Evolutionary conservation across 2,888 invertebrate genomes (phyloP), one percentile per base, ranked within the genome.

Genomic region (Drosophila kuntzei): DNA sequence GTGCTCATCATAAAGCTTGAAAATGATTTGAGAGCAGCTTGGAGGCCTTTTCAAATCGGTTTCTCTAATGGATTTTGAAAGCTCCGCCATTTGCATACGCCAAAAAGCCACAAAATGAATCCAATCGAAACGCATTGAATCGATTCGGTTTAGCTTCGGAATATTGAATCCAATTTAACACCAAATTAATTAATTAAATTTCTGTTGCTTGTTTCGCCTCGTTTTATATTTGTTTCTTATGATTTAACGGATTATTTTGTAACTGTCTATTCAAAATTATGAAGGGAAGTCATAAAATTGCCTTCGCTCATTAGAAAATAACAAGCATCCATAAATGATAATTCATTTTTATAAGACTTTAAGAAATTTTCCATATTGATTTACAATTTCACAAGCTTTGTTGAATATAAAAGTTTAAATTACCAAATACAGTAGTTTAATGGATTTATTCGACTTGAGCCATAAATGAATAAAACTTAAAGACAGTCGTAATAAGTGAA

Each of bases 41-140:
- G 53, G 77, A 77, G 71, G 74, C 80, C 80, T 80, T 61, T 69
- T 66, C 62, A 39, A 37, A 43, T 58, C 37, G 37, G 69, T 75
- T 64, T 62, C 68, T 75, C 84, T 84, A 84, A 87, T 88, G 80
- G 84, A 60, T 80, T 89, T 87, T 85, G 78, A 85, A 85, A 83
- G 75, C 83, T 61, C 47, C 43, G 46, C 43, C 54, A 80, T 88
- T 82, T 73, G 71, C 68, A 82, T 82, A 67, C 36, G 47, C 50
- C 59, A 55, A 51, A 55, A 47, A 44, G 47, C 54, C 37, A 47
- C 51, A 55, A 60, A 61, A 59, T 44, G 53, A 50, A 55, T 54
- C 39, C 41, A 65, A 49, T 72, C 58, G 37, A 57, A 60, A 60
- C 37, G 49, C 53, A 57, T 54, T 59, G n/a, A 46, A 36, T 60